These are phyloP conservation scores for Yponomeuta cagnagella DNA, from an alignment of 2,888 invertebrate species.

Conservation along the genomic window DNA sequence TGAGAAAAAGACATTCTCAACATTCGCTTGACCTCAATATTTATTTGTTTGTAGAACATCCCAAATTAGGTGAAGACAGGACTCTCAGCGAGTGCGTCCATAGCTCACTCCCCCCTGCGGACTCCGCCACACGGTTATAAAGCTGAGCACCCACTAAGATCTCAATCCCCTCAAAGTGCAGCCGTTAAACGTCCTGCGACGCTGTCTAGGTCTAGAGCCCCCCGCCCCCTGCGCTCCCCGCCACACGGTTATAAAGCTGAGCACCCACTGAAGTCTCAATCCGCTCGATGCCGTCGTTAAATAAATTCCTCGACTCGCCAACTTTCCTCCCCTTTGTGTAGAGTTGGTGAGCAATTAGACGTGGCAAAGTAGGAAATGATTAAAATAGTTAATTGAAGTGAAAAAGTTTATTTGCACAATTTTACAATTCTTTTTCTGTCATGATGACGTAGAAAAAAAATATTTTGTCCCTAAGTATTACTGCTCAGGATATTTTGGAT, in stretches of 20 bases:
- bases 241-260: neutral
- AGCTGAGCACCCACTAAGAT: neutral
- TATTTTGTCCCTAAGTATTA: too few species aligned
- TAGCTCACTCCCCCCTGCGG: neutral
- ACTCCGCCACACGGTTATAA: neutral
- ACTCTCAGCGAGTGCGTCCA: neutral
- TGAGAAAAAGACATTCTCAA: too few species aligned
- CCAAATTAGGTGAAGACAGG: too few species aligned
- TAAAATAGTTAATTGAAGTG: too few species aligned
- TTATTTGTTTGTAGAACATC: too few species aligned
- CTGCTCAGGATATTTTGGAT: too few species aligned
- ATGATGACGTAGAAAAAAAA: too few species aligned
- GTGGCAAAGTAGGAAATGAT: neutral
- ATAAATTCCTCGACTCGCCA: constrained; percentile 28
- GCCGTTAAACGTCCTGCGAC: too few species aligned
- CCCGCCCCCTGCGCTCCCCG: neutral
- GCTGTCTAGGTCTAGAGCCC: neutral
- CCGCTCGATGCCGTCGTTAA: constrained; percentile 25
- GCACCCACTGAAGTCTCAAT: constrained; percentile 5
- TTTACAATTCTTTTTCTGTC: too few species aligned
- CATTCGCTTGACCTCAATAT: too few species aligned
- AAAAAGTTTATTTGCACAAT: too few species aligned
- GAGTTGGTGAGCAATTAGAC: constrained; percentile 19
- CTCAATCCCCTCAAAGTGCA: too few species aligned
- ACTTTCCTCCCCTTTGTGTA: constrained; percentile 22